Evolutionary conservation across 2,113 vertebrate species (phyloP), one percentile per base, ranked within the genome.

Genomic region (Dromiciops gliroides): DNA sequence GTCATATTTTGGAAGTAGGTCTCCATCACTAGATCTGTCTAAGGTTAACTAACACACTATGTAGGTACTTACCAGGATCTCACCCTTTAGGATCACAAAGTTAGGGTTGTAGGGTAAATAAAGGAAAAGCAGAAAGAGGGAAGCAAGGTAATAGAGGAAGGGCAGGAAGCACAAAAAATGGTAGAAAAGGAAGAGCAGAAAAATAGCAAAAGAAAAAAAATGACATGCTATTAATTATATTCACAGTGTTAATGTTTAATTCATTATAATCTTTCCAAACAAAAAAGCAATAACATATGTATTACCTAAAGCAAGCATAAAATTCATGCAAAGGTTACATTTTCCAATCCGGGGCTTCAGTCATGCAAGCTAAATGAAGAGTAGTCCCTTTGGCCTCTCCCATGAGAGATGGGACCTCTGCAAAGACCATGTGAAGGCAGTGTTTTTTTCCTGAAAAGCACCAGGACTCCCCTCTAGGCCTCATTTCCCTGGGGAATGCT

Each of bases 31-130:
- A 95, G 89, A 50, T 6, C 67, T 96, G n/a, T 52, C 97, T 95
- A 95, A 91, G 2, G 28, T 91, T 93, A 48, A 37, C 97, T 98
- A 95, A 88, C 97, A 96, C 95, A 1, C 95, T 94, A 75, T 92
- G 96, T 92, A 97, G 98, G 99, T 99, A 99, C 99, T 99, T 99
- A 99, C 99, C 99, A 99, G 98, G 97, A 99, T 99, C 98, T 99
- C 99, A 98, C 99, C 99, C 99, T 99, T 99, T 98, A 97, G 96
- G 98, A 96, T 98, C 53, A 92, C 96, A 98, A 98, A 98, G 98
- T 98, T 98, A 98, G 98, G 96, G 95, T 97, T 95, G 98, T 97
- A 44, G 96, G 97, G 95, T 97, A 97, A 97, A 97, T 94, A 94
- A 97, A 95, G 95, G 96, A 98, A 97, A 98, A 98, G 95, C 90